Base-by-base conservation (phyloP, 2,113 vertebrate species). In the Myanophis thanlyinensis region DNA sequence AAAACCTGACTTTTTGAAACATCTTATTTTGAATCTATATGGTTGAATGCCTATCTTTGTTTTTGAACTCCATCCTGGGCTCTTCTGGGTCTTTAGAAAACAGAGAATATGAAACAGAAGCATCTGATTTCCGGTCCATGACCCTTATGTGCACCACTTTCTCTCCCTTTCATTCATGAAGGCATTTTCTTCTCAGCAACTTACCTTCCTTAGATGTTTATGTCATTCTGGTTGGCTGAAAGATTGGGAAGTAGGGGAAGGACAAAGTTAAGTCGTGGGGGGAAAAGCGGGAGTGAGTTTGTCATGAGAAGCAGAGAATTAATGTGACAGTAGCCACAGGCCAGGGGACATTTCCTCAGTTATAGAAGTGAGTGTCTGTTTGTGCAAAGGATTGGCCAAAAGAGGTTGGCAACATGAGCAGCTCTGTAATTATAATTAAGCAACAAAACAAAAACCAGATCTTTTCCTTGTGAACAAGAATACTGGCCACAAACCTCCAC, bases 21-120 rank as follows among this genome's bases (percentile, higher is more conserved):
- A 51, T 11, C 30, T 92, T 90, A 80, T 18, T 44, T 3, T 51
- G 11, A 87, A 87, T 92, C 92, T 93, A 49, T 59, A 53, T 2
- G 0, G 56, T 30, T 94, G 27, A 96, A 94, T 90, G 80, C 93
- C 25, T 20, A 91, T 92, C 91, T 95, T 49, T 30, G 93, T 94
- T 96, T 96, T 90, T 94, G 90, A 94, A 91, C 93, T 54, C 94
- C 93, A 47, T 62, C 85, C 40, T 91, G 80, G 90, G 92, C 51
- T 92, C 95, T 88, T 93, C 88, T 35, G 94, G 89, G 94, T 52
- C 27, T 48, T 96, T 95, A 97, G 94, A 98, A 91, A 94, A 97
- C 98, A 98, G 98, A 98, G 97, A 98, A 98, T 98, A 97, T 88
- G 97, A 98, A 98, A 98, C 96, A 97, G 92, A 91, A 96, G 95